Base-by-base conservation (phyloP, 1,140 invertebrate species). In the Telenomus remus region DNA sequence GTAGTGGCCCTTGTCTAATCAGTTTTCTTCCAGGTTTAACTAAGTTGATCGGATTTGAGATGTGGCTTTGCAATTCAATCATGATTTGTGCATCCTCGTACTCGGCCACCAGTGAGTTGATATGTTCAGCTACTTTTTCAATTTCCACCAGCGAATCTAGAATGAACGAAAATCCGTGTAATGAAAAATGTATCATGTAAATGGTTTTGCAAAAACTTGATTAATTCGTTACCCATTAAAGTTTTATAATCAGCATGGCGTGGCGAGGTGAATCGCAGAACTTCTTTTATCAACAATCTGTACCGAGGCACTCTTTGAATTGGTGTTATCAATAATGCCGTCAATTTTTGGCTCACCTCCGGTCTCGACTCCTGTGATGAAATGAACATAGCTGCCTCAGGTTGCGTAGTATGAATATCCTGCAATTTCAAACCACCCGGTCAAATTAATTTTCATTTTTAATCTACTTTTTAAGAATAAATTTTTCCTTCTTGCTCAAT, bases 221-320 rank as follows among this genome's bases (percentile, higher is more conserved):
- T n/a, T n/a, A n/a, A n/a, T n/a, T n/a, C n/a, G n/a, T 68, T 70
- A 89, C 86, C 81, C 79, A 89, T 87, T 13, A 92, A 79, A 15
- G 82, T 80, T 51, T 87, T 81, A 80, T 91, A 92, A 76, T 93
- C 92, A 72, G 87, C 85, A 75, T 94, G 91, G 27, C 87, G 87
- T 16, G 85, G 82, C 35, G 88, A 84, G 0, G 93, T 94, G 63
- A 93, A 89, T 55, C 90, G 86, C 42, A 93, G 78, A 0, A 95
- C 89, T 84, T 94, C 91, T 81, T 91, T 91, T 11, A 95, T 84
- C 6, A 95, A 85, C 33, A 95, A 85, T 75, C 92, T 91, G 83
- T 95, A 95, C 70, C 94, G 89, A 11, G 94, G 94, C 54, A 95
- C 88, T 75, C 94, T 88, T 82, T 95, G 94, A 72, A 95, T 92